Evolutionary conservation across 2,113 vertebrate species (phyloP).

Genomic region (Phrynocephalus versicolor): DNA sequence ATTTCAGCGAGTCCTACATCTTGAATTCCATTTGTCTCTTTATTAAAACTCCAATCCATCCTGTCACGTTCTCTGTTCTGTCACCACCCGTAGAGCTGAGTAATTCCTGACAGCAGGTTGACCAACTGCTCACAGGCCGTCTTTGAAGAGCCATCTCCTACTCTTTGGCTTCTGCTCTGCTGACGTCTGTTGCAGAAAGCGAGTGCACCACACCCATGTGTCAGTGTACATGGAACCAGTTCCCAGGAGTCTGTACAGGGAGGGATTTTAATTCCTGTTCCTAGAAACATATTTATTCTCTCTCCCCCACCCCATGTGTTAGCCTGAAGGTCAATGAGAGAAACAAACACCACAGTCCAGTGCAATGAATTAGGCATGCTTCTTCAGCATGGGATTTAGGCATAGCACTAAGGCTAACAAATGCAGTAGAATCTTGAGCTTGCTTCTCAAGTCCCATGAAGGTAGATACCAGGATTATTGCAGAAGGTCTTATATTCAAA

Average conservation of each 20-base stretch:
- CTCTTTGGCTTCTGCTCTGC: constrained; percentile 56
- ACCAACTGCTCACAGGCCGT: constrained; percentile 47
- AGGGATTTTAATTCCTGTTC: constrained; percentile 41
- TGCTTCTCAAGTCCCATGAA: too few relatives aligned
- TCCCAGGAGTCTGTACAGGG: constrained; percentile 50
- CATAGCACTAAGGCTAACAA: not conserved
- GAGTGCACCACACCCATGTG: constrained; percentile 66
- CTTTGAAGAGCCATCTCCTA: constrained; percentile 34
- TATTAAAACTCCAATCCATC: constrained; percentile 17
- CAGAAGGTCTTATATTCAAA: not conserved
- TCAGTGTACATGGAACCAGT: constrained; percentile 60
- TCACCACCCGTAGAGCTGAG: constrained; percentile 14
- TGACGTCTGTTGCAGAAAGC: constrained; percentile 67
- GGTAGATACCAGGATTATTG: not conserved
- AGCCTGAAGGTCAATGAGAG: constrained; percentile 18
- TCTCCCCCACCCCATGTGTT: constrained; percentile 20
- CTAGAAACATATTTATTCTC: constrained; percentile 35
- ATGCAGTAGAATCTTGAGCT: not conserved
- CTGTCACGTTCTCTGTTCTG: constrained; percentile 4
- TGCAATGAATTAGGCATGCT: not conserved
- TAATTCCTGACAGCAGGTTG: not conserved
- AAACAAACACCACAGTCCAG: constrained; percentile 1
- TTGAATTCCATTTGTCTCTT: constrained; percentile 2
- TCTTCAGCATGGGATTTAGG: not conserved
- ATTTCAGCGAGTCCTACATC: not conserved